phyloP scores from a whole-genome alignment of 2,113 vertebrate species.

The Felis chaus region DNA sequence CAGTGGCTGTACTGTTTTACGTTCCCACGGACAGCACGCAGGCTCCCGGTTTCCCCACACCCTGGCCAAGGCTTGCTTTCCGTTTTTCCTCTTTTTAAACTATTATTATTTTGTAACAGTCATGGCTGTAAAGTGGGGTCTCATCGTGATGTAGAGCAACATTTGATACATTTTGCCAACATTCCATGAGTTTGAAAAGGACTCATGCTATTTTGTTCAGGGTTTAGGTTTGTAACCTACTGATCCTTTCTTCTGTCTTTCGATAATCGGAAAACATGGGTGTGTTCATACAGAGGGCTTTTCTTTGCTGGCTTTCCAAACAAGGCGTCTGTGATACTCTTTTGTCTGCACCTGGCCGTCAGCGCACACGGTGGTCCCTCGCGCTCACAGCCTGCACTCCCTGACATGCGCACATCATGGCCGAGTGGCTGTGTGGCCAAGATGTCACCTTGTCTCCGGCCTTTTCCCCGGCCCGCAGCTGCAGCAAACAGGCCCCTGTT shows the following conservation, averaged over 20 bases:
- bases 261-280: background rate
- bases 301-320: background rate
- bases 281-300: rapidly evolving
- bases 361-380: too few species aligned
- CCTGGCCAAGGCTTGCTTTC: background rate
- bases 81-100: background rate
- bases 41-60: background rate
- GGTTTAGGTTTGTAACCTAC: background rate
- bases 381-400: too few species aligned
- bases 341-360: background rate
- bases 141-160: rapidly evolving
- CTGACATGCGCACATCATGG: too few species aligned
- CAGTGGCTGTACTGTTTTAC: too few species aligned
- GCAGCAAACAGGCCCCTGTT: too few species aligned
- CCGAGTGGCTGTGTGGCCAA: too few species aligned
- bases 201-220: background rate
- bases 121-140: too few species aligned
- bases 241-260: background rate
- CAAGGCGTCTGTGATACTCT: rapidly evolving
- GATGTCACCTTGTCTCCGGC: too few species aligned
- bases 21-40: rapidly evolving
- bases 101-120: background rate
- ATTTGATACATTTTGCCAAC: too few species aligned
- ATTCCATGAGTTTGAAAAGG: background rate
- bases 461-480: too few species aligned